phyloP scores from a whole-genome alignment of 92 coral and sea anemone species.

The Parazoanthus swiftii region DNA sequence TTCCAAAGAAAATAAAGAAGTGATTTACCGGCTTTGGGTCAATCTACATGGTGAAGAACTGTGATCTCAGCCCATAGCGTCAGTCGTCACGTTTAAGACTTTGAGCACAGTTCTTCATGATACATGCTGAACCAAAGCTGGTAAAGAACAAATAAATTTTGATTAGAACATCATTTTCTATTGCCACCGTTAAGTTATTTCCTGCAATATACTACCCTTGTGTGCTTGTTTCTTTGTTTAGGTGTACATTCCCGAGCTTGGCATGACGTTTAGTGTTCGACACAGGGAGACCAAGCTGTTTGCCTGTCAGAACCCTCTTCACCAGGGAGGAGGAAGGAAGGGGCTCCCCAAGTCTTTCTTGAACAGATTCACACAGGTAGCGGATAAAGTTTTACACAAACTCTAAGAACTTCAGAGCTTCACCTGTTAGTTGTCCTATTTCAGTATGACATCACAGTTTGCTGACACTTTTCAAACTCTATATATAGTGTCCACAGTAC shows the following conservation, averaged over 20 bases:
- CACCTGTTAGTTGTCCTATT: background rate
- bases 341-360: conserved; percentile 97
- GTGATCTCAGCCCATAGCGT: too few species aligned
- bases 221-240: conserved; percentile 30
- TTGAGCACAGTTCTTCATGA: too few species aligned
- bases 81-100: too few species aligned
- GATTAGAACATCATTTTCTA: background rate
- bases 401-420: background rate
- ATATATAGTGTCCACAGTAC: too few species aligned
- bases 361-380: conserved; percentile 94
- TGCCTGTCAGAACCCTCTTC: conserved; percentile 97
- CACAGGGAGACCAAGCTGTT: conserved; percentile 80
- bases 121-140: too few species aligned
- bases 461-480: too few species aligned
- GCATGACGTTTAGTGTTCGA: conserved; percentile 86
- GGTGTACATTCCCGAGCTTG: conserved; percentile 96
- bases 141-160: too few species aligned
- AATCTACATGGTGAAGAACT: too few species aligned
- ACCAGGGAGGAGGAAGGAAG: conserved; percentile 98
- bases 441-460: too few species aligned
- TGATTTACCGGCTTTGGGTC: too few species aligned
- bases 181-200: background rate
- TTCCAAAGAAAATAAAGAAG: background rate
- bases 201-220: background rate
- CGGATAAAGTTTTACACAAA: background rate